Evolutionary conservation across 2,888 invertebrate genomes (phyloP).

Genomic region (Chironomus riparius): DNA sequence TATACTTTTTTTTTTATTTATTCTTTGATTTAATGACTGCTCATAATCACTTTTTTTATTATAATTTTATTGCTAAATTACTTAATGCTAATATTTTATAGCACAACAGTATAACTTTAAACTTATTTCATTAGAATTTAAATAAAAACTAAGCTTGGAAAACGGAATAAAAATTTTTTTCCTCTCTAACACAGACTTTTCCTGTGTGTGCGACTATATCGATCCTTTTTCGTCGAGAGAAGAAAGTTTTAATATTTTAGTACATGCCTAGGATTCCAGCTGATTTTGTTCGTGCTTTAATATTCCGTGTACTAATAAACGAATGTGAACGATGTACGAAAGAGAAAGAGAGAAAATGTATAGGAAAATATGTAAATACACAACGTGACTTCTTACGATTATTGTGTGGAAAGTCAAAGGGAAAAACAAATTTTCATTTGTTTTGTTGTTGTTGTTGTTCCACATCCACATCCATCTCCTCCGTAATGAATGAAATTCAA

Average conservation of each 20-base stretch:
- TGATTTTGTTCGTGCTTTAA: neutral
- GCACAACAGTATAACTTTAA: neutral
- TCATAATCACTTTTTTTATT: neutral
- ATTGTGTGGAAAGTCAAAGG: no score
- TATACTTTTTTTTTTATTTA: no score
- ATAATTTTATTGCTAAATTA: neutral
- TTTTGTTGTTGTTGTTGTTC: neutral
- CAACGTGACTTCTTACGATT: neutral
- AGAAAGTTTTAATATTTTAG: slow-evolving; percentile 11
- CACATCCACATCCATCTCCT: no score
- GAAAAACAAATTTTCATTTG: neutral
- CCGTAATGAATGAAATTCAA: no score
- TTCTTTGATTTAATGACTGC: neutral
- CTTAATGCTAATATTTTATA: neutral
- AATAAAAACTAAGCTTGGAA: slow-evolving; percentile 25
- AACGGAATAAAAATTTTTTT: neutral
- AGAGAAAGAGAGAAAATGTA: neutral
- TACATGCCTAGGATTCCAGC: neutral
- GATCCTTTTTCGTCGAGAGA: slow-evolving; percentile 7
- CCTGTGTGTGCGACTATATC: slow-evolving; percentile 10
- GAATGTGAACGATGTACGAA: no score
- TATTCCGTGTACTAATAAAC: no score
- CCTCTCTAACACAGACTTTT: slow-evolving; percentile 1
- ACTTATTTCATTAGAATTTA: slow-evolving; percentile 13
- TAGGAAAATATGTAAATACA: neutral